Conservation (phyloP, 2,888 invertebrate species). For the Zele albiditarsus region DNA sequence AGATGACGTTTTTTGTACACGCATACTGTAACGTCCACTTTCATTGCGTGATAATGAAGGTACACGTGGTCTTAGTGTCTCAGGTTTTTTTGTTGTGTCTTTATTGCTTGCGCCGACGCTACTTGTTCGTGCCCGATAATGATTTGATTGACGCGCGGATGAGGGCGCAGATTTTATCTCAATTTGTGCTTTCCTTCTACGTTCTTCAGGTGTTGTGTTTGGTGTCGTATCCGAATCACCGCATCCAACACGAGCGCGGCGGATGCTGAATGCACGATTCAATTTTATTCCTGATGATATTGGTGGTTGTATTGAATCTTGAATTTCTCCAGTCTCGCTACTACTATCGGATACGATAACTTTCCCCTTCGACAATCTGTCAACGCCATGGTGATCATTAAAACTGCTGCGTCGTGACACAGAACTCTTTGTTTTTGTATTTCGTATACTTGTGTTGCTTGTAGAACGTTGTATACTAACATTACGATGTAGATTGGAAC, state of each 20-base stretch:
- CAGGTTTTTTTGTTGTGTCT: conserved; percentile 58
- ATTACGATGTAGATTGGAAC: conserved; percentile 56
- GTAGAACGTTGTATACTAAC: conserved; percentile 72
- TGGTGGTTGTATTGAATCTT: conserved; percentile 50
- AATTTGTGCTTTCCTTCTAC: conserved; percentile 57
- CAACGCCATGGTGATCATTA: conserved; percentile 60
- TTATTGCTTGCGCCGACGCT: conserved; percentile 55
- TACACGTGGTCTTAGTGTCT: conserved; percentile 55
- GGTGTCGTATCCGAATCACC: conserved; percentile 66
- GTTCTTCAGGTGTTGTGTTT: conserved; percentile 64
- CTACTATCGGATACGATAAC: conserved; percentile 61
- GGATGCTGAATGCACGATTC: conserved; percentile 64
- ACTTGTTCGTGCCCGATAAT: conserved; percentile 58
- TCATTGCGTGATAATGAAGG: conserved; percentile 77
- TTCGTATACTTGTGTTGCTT: conserved; percentile 72
- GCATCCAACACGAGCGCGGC: conserved; percentile 60
- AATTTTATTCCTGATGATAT: conserved; percentile 64
- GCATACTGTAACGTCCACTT: conserved; percentile 79
- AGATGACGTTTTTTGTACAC: conserved; percentile 71
- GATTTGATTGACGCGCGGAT: conserved; percentile 55
- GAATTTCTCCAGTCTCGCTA: conserved; percentile 63
- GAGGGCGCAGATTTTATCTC: conserved; percentile 57
- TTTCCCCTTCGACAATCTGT: conserved; percentile 49
- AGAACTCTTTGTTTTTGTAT: conserved; percentile 55
- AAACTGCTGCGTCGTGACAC: conserved; percentile 61